phyloP scores from a whole-genome alignment of 2,888 invertebrate genomes.

The Scrobipalpa atriplicella region DNA sequence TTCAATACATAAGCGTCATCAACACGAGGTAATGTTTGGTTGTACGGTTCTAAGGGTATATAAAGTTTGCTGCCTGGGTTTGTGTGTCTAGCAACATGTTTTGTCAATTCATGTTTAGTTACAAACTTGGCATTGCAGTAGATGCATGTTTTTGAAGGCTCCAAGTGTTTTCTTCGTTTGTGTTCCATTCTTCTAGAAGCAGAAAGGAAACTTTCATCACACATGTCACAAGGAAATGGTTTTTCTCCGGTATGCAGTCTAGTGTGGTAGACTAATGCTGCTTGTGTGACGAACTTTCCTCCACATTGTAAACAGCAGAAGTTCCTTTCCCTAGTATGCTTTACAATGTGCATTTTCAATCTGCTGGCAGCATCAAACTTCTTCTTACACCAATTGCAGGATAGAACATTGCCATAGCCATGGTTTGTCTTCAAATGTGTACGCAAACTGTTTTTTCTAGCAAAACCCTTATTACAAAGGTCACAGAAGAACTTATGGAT shows the following conservation, averaged over 20 bases:
- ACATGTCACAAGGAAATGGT: conserved; percentile 67
- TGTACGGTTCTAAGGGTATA: conserved; percentile 36
- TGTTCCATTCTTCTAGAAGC: conserved; percentile 69
- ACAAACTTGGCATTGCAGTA: conserved; percentile 64
- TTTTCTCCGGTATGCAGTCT: conserved; percentile 71
- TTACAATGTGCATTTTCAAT: conserved; percentile 64
- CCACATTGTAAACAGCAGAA: conserved; percentile 65
- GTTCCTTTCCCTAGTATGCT: conserved; percentile 68
- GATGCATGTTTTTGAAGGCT: conserved; percentile 60
- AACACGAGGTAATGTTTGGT: not conserved
- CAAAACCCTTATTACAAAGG: conserved; percentile 63
- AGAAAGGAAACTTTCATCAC: conserved; percentile 65
- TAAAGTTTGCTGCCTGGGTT: conserved; percentile 69
- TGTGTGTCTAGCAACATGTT: conserved; percentile 61
- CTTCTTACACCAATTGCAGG: conserved; percentile 69
- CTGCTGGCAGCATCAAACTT: conserved; percentile 66
- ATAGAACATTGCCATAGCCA: conserved; percentile 57
- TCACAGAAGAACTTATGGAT: conserved; percentile 61
- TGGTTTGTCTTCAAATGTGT: conserved; percentile 64
- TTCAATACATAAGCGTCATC: conserved; percentile 7
- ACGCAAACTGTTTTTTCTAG: conserved; percentile 57
- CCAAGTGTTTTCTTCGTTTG: conserved; percentile 61
- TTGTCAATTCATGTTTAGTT: conserved; percentile 52
- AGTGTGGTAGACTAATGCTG: conserved; percentile 64
- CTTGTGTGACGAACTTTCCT: conserved; percentile 63